A percentile compares a stretch with the other conserved stretches of the same genome.
These are phyloP conservation scores for Colletes latitarsis DNA, from an alignment of 1,140 invertebrate genomes.

Conservation along the genomic window DNA sequence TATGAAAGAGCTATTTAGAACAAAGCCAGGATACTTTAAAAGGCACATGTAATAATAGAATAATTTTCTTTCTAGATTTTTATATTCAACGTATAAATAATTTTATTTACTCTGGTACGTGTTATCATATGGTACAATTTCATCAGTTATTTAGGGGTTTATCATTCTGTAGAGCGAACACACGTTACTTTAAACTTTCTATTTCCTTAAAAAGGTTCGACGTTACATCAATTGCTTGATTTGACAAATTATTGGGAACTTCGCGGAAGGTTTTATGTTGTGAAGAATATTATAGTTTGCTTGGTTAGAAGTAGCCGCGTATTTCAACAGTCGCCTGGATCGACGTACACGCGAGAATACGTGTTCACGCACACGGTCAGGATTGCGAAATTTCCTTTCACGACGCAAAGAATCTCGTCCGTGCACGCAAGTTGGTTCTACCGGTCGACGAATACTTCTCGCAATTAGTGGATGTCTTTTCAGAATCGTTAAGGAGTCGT, in stretches of 20 bases:
- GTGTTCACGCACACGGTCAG: conserved; percentile 18
- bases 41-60: no score
- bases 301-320: not conserved
- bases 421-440: not conserved
- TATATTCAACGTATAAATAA: no score
- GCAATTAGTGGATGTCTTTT: not conserved
- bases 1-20: no score
- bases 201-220: not conserved
- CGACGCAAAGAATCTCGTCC: conserved; percentile 10
- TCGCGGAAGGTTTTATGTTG: not conserved
- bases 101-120: no score
- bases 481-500: not conserved
- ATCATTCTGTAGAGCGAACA: no score
- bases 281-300: not conserved
- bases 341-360: conserved; percentile 55
- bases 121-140: no score
- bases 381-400: conserved; percentile 72
- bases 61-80: no score
- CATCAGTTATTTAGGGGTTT: no score
- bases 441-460: not conserved
- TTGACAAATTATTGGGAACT: not conserved
- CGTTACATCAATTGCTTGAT: no score
- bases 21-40: no score
- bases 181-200: no score
- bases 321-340: conserved; percentile 26